Evolutionary conservation across 2,113 vertebrate genomes (phyloP).

Genomic region (Benthochromis sp.): DNA sequence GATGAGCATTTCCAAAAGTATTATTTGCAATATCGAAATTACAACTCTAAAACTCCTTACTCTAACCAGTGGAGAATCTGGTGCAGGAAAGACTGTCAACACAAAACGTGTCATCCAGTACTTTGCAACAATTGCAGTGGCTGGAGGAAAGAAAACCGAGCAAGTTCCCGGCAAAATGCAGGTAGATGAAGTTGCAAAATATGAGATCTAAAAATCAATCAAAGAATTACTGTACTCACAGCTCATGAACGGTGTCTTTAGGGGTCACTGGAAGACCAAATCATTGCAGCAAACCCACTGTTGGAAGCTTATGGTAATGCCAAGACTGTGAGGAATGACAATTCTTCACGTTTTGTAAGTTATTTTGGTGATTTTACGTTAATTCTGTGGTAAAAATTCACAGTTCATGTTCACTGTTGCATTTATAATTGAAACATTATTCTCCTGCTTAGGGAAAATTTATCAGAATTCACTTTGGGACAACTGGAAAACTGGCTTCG

Average conservation of each 20-base stretch:
- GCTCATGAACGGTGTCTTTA: slow-evolving; percentile 22
- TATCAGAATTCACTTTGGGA: slow-evolving; percentile 87
- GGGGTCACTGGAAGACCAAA: slow-evolving; percentile 84
- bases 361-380: background rate
- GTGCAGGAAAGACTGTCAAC: slow-evolving; percentile 83
- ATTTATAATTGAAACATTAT: background rate
- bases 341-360: slow-evolving; percentile 84
- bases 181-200: slow-evolving; percentile 23
- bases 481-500: slow-evolving; percentile 90
- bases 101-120: slow-evolving; percentile 89
- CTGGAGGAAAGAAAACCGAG: slow-evolving; percentile 60
- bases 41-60: background rate
- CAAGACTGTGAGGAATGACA: slow-evolving; percentile 86
- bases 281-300: slow-evolving; percentile 74
- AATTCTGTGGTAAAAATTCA: slow-evolving; percentile 4
- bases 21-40: background rate
- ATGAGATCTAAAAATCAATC: background rate
- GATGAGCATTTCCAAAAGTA: background rate
- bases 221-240: background rate
- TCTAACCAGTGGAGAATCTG: slow-evolving; percentile 36
- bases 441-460: slow-evolving; percentile 77
- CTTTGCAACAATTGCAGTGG: slow-evolving; percentile 84
- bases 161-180: slow-evolving; percentile 71
- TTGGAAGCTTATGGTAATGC: slow-evolving; percentile 83
- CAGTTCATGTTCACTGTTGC: background rate